Evolutionary conservation across 2,888 invertebrate species (phyloP), one percentile per base, ranked within the genome.

Genomic region (Mamestra brassicae): DNA sequence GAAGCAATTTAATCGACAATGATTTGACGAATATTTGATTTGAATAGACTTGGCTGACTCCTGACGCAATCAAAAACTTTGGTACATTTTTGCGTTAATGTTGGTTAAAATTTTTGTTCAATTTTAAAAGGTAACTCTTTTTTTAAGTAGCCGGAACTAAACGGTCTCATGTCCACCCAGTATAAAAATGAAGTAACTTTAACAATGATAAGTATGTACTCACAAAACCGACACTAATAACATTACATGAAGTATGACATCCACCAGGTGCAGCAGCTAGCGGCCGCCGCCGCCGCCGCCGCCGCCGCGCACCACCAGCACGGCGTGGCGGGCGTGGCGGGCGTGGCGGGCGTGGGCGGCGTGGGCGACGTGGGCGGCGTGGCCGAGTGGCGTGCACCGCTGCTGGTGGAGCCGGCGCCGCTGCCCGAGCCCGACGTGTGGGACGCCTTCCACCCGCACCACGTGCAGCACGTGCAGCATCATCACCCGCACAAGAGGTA

Each of bases 301-400:
- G 96, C 97, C 54, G 97, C 97, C 64, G 98, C 98, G 15, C 98
- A 98, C 90, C 99, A 99, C 94, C 99, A 99, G 87, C 95, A 95
- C 90, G 91, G 90, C 77, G 93, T 91, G 52, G 66, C 17, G 91
- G 87, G 83, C 67, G 90, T 88, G 71, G 90, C 87, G 42, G 92
- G 98, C 95, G 98, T 97, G 96, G 93, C 94, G 83, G 98, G 98
- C 91, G 98, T 98, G 67, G 90, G 80, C 50, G 93, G 85, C 74
- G 92, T 85, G 76, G 91, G 80, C 26, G 92, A 84, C 80, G 93
- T 88, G 74, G 85, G 78, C 10, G 93, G 90, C 81, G 95, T 94
- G 85, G 93, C 86, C 81, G 96, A 95, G 93, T 99, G 99, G 94
- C 99, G 99, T 52, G 99, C 99, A 70, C 99, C 99, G 67, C 98